Evolutionary conservation across 35 echinoderm and acorn worm genomes (phyloP), one percentile per base, ranked within the genome.

Genomic region (Heliocidaris tuberculata): DNA sequence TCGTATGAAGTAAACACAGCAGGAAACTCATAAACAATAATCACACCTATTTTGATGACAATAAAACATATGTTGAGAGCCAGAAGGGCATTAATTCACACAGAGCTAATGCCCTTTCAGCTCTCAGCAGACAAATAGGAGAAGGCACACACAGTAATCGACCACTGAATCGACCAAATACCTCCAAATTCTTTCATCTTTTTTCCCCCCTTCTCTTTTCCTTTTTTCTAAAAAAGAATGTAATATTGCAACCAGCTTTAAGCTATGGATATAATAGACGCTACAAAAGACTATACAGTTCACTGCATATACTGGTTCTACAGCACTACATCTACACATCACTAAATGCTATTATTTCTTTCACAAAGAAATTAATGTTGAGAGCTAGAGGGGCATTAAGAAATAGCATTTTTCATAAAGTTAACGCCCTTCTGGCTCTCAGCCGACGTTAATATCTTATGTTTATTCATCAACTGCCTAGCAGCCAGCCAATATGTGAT

Each of bases 121-220:
- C 65, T 13, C 2, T 56, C 52, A 56, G 52, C 15, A 78, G 48
- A n/a, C 91, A 59, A 89, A 24, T 2, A 52, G 11, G 50, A 93
- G 91, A 93, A 93, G 91, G 91, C 91, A 93, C 91, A 93, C 91
- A 56, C 50, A 93, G 47, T 93, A 48, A 93, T 93, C 91, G 30
- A 93, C 17, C 91, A 93, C 49, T 59, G 48, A 93, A 49, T 59
- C 35, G 35, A 42, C 48, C 91, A 49, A 93, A 93, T 32, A 89
- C 87, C 65, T 21, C 65, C 65, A 78, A 78, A n/a, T 78, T 78
- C 65, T 27, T 21, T 78, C 65, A 78, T 89, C 85, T 86, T 86
- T 42, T 89, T 35, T 89, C 87, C 47, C 47, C 87, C 47, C 47
- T 86, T 89, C 87, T 32, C 47, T 89, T 89, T 78, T 78, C 61